A percentile compares a stretch with the other conserved stretches of the same genome.
Evolutionary conservation across 2,113 vertebrate genomes (phyloP).

Genomic region (Proterorhinus semilunaris): DNA sequence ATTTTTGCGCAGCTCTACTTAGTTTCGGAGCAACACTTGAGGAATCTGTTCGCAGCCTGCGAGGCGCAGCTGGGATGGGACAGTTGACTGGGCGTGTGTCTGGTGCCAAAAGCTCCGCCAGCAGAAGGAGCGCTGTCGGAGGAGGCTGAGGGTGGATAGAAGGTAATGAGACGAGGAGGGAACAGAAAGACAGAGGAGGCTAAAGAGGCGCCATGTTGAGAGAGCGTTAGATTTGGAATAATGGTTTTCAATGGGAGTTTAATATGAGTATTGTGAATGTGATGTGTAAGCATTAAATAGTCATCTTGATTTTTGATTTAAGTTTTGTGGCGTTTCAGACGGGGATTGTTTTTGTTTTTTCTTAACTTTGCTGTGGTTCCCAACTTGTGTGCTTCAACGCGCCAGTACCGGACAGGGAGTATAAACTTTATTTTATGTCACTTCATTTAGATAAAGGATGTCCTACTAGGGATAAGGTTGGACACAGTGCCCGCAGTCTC

Average conservation of each 20-base stretch:
- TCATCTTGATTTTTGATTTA: too few species aligned
- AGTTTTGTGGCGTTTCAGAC: too few species aligned
- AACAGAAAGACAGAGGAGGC: conserved; percentile 7
- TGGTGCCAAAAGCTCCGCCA: conserved; percentile 53
- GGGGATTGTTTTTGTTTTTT: too few species aligned
- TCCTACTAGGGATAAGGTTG: too few species aligned
- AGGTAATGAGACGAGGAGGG: conserved; percentile 34
- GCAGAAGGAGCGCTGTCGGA: conserved; percentile 19
- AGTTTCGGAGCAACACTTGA: conserved; percentile 23
- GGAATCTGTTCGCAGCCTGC: conserved; percentile 32
- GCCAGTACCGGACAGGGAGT: too few species aligned
- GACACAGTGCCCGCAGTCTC: too few species aligned
- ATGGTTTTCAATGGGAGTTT: background rate
- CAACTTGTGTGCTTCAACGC: too few species aligned
- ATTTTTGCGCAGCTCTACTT: too few species aligned
- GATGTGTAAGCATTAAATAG: background rate
- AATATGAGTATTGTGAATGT: background rate
- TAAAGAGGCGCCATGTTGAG: conserved; percentile 6
- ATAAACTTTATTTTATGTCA: too few species aligned
- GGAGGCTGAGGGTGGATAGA: conserved; percentile 18
- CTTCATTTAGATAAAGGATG: too few species aligned
- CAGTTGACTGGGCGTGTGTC: conserved; percentile 45
- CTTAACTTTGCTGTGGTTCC: too few species aligned
- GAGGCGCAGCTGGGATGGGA: conserved; percentile 55
- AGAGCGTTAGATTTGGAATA: background rate